Conservation (phyloP, 2,888 invertebrate species). For the Melangyna quadrimaculata region DNA sequence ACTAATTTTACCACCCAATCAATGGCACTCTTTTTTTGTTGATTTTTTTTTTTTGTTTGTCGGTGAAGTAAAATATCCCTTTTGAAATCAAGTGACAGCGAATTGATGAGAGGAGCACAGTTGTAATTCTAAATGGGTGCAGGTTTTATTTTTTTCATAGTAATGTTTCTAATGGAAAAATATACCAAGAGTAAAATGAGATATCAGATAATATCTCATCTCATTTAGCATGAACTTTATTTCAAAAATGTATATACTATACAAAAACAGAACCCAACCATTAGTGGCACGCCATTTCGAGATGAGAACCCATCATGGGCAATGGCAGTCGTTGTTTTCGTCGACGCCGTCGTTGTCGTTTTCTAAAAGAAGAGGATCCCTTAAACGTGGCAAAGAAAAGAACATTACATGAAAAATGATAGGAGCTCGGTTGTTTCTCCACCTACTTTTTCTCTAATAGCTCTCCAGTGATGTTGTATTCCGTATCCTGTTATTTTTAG, state of each 20-base stretch:
- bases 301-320: slow-evolving; percentile 49
- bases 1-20: slow-evolving; percentile 40
- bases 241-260: slow-evolving; percentile 9
- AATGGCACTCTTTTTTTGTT: background rate
- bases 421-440: background rate
- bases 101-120: slow-evolving; percentile 1
- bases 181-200: slow-evolving; percentile 10
- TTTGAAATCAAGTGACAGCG: slow-evolving; percentile 27
- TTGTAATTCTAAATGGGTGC: background rate
- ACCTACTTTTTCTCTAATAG: slow-evolving; percentile 29
- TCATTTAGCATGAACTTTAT: slow-evolving; percentile 53
- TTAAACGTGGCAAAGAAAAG: slow-evolving; percentile 19
- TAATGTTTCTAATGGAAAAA: background rate
- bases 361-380: slow-evolving; percentile 8
- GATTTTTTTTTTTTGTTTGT: background rate
- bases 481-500: slow-evolving; percentile 20
- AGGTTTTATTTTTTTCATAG: background rate
- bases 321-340: background rate
- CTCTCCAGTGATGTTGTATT: slow-evolving; percentile 39
- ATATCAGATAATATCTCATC: slow-evolving; percentile 38
- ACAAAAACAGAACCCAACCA: slow-evolving; percentile 48
- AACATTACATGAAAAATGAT: slow-evolving; percentile 62
- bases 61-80: background rate
- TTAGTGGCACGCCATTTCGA: slow-evolving; percentile 56
- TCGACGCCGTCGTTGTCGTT: background rate